A percentile compares a stretch with the other conserved stretches of the same genome.
Evolutionary conservation across 2,113 vertebrate genomes (phyloP).

Genomic region (Brachyhypopomus occidentalis): DNA sequence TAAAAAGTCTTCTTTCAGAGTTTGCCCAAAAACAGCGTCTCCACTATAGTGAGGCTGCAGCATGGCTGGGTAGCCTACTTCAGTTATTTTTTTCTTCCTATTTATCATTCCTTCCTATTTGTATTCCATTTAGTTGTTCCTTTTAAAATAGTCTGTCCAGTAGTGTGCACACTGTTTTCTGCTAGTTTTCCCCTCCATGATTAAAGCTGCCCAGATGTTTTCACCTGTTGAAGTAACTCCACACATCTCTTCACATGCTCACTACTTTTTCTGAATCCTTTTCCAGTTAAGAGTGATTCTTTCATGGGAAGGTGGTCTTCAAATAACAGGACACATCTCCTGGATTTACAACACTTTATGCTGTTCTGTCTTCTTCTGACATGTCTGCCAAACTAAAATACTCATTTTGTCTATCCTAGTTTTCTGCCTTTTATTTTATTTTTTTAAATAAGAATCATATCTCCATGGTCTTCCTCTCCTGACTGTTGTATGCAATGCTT

Average conservation of each 20-base stretch:
- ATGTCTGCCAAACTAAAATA: slow-evolving; percentile 22
- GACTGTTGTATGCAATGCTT: slow-evolving; percentile 27
- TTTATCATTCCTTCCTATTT: no score
- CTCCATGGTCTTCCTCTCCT: slow-evolving; percentile 39
- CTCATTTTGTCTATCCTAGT: slow-evolving; percentile 17
- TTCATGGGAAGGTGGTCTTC: background rate
- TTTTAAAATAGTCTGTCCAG: background rate
- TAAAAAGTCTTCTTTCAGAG: background rate
- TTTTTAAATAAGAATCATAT: background rate
- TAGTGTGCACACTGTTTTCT: background rate
- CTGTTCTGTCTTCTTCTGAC: slow-evolving; percentile 21
- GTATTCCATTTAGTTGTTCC: background rate
- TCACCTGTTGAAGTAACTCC: slow-evolving; percentile 24
- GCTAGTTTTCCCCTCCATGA: background rate
- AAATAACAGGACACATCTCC: slow-evolving; percentile 12
- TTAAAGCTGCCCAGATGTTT: background rate
- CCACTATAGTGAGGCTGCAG: background rate
- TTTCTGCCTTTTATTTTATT: background rate
- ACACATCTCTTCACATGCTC: slow-evolving; percentile 7
- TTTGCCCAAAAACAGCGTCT: background rate
- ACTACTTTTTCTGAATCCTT: slow-evolving; percentile 19
- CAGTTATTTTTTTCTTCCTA: background rate
- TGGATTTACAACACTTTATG: slow-evolving; percentile 3
- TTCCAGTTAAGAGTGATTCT: background rate
- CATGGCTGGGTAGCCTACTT: background rate